These are phyloP conservation scores for Rhinichthys klamathensis DNA, from an alignment of 2,113 vertebrate genomes.

Conservation along the genomic window DNA sequence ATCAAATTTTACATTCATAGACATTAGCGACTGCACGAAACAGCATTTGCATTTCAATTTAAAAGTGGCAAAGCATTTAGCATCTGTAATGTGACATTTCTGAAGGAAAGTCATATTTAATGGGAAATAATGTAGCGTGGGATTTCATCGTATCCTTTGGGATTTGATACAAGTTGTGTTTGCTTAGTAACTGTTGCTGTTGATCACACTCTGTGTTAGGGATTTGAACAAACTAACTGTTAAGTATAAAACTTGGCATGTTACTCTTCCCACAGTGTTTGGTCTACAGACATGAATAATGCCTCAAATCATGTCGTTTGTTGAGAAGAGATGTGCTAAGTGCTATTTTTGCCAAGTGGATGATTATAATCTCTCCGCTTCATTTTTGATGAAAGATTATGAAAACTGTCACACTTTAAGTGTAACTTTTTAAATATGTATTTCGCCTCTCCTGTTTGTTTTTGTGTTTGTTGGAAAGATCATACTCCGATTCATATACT, in stretches of 20 bases:
- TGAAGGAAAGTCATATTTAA: background rate
- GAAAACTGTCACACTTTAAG: background rate
- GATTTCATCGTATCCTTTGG: background rate
- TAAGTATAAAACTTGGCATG: background rate
- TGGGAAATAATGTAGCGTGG: background rate
- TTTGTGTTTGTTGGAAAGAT: background rate
- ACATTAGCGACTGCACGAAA: background rate
- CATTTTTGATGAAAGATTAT: background rate
- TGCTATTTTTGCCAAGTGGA: background rate
- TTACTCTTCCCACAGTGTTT: background rate
- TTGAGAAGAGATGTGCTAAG: background rate
- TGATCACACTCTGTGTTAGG: background rate
- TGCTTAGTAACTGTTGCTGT: background rate
- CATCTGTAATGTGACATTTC: background rate
- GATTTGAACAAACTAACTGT: background rate
- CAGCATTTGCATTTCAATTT: conserved; percentile 6
- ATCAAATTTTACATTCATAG: background rate
- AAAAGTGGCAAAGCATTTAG: conserved; percentile 23
- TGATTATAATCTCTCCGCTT: background rate
- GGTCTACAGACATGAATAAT: background rate
- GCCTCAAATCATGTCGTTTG: background rate
- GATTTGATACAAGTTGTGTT: background rate
- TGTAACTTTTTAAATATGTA: background rate
- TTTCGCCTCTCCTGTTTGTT: background rate
- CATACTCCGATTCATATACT: no score